phyloP scores from a whole-genome alignment of 1,140 invertebrate species.

The Nautilus pompilius region DNA sequence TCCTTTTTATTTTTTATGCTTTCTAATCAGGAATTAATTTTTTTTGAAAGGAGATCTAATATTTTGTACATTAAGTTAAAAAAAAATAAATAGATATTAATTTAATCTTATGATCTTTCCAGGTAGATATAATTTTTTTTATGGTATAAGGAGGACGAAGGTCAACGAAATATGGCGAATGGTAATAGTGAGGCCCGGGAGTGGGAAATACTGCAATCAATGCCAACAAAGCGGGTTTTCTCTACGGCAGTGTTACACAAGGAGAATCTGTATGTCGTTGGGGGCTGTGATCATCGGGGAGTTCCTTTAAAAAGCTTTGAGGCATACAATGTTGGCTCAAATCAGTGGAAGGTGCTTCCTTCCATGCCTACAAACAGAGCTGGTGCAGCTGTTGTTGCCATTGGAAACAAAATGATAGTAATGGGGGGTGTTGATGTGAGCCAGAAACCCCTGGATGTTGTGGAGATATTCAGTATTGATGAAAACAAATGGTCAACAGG shows the following conservation, averaged over 20 bases:
- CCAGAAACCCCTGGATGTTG: constrained; percentile 44
- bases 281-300: constrained; percentile 51
- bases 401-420: constrained; percentile 44
- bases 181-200: too few species aligned
- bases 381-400: constrained; percentile 34
- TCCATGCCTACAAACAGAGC: constrained; percentile 48
- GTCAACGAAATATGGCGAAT: too few species aligned
- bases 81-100: too few species aligned
- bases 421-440: constrained; percentile 44
- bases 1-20: too few species aligned
- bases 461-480: constrained; percentile 45
- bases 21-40: too few species aligned
- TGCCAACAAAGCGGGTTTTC: constrained; percentile 48
- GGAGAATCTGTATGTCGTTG: constrained; percentile 41
- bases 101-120: too few species aligned
- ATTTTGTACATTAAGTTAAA: too few species aligned
- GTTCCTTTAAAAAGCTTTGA: constrained; percentile 44
- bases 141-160: too few species aligned
- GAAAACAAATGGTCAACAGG: constrained; percentile 39
- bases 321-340: constrained; percentile 36
- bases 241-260: constrained; percentile 34
- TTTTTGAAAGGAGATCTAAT: too few species aligned
- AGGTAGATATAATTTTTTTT: too few species aligned
- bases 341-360: constrained; percentile 40
- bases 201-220: constrained; percentile 9